Percentiles rank a stretch among this genome's conserved stretches.
Conservation (phyloP, 2,113 vertebrate species). For the Octodon degus region DNA sequence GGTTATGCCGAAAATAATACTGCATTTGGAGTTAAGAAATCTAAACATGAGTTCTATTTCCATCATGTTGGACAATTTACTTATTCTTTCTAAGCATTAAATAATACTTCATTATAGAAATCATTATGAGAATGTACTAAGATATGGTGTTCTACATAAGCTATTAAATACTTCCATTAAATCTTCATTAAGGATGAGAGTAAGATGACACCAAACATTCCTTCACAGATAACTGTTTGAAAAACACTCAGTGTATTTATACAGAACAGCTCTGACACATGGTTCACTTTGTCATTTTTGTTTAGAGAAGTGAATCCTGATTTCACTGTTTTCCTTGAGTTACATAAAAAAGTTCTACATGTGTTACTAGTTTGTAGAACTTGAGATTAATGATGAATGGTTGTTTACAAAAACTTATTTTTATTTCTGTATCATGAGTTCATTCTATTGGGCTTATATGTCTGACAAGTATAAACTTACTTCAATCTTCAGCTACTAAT, state of each 20-base stretch:
- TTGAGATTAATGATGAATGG: slow-evolving; percentile 84
- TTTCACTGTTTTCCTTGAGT: slow-evolving; percentile 70
- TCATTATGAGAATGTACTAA: slow-evolving; percentile 14
- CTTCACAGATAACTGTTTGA: slow-evolving; percentile 38
- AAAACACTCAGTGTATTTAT: slow-evolving; percentile 55
- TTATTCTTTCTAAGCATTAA: slow-evolving; percentile 10
- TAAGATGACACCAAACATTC: slow-evolving; percentile 33
- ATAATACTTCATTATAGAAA: background rate
- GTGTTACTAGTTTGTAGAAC: slow-evolving; percentile 81
- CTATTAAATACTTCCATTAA: slow-evolving; percentile 55
- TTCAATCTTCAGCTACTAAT: slow-evolving; percentile 78
- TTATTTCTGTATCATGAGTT: slow-evolving; percentile 81
- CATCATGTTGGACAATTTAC: background rate
- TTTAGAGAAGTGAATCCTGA: slow-evolving; percentile 68
- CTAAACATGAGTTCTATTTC: background rate
- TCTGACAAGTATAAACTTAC: slow-evolving; percentile 75
- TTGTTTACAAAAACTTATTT: slow-evolving; percentile 82
- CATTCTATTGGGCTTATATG: slow-evolving; percentile 79
- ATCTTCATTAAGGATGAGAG: slow-evolving; percentile 51
- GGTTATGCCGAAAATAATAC: background rate
- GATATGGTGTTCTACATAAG: background rate
- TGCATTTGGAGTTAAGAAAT: slow-evolving; percentile 41
- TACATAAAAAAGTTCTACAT: slow-evolving; percentile 73
- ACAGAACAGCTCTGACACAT: slow-evolving; percentile 37
- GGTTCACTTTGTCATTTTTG: slow-evolving; percentile 71